A percentile compares a stretch with the other conserved stretches of the same genome.
Conservation (phyloP, 1,140 invertebrate species). For the Notospermus geniculatus region DNA sequence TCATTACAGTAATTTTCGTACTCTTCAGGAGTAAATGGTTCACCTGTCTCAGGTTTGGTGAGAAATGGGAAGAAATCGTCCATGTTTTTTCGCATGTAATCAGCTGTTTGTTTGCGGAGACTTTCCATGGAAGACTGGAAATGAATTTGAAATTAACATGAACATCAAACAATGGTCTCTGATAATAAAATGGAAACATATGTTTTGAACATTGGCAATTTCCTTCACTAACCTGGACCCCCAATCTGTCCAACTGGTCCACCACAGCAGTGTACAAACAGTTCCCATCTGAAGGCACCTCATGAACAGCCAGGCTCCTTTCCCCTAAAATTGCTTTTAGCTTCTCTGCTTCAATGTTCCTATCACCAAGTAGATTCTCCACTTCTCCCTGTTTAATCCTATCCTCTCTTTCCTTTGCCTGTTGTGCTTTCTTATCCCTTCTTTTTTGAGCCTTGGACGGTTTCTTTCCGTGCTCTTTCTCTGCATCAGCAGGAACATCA, state of each 20-base stretch:
- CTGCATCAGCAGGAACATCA: background rate
- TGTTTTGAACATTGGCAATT: background rate
- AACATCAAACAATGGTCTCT: too few relatives aligned
- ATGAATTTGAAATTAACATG: conserved; percentile 10
- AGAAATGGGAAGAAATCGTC: conserved; percentile 87
- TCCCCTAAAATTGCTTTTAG: conserved; percentile 68
- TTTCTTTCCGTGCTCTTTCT: conserved; percentile 37
- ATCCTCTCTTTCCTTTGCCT: conserved; percentile 74
- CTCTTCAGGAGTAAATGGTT: conserved; percentile 68
- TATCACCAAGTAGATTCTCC: conserved; percentile 70
- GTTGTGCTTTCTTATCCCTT: conserved; percentile 75
- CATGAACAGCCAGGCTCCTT: conserved; percentile 68
- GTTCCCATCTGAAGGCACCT: conserved; percentile 82
- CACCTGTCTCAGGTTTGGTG: conserved; percentile 71
- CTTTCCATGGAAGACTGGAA: conserved; percentile 51
- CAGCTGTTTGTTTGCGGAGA: conserved; percentile 71
- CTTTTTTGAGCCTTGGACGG: conserved; percentile 84
- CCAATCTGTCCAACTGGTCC: conserved; percentile 70
- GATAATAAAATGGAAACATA: conserved; percentile 3
- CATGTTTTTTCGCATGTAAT: conserved; percentile 72
- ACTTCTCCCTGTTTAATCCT: conserved; percentile 75
- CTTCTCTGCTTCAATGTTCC: conserved; percentile 52
- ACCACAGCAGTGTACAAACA: conserved; percentile 90
- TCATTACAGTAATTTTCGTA: conserved; percentile 84
- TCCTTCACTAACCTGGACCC: conserved; percentile 28